Percentiles rank a stretch among this genome's conserved stretches.
Conservation (phyloP, 2,797 vertebrate genomes). For the Anguilla anguilla region DNA sequence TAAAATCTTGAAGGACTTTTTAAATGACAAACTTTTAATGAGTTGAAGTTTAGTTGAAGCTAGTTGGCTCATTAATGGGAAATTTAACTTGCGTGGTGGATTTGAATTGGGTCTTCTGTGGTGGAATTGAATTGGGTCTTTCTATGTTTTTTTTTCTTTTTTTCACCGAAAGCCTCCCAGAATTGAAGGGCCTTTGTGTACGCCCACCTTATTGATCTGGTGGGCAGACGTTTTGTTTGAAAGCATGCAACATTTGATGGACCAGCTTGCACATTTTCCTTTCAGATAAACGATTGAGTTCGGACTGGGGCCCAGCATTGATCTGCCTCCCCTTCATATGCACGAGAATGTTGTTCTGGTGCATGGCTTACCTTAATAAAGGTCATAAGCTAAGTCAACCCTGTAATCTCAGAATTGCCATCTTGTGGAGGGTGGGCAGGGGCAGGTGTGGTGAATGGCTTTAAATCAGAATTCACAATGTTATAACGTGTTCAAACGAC, state of each 20-base stretch:
- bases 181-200: neutral
- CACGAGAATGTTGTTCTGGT: neutral
- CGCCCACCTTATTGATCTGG: slow-evolving; percentile 5
- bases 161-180: neutral
- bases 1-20: neutral
- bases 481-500: slow-evolving; percentile 27
- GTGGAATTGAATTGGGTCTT: neutral
- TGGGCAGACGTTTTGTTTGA: neutral
- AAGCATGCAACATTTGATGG: neutral
- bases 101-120: neutral
- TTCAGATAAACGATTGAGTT: too few species aligned
- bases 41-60: neutral
- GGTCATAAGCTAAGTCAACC: neutral
- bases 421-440: neutral
- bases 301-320: neutral
- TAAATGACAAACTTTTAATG: neutral
- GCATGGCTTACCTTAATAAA: slow-evolving; percentile 16
- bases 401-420: slow-evolving; percentile 12
- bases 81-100: neutral
- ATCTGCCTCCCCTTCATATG: neutral
- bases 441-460: neutral
- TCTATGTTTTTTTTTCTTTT: neutral
- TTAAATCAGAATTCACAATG: slow-evolving; percentile 16
- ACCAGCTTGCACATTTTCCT: neutral
- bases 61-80: neutral